phyloP scores from a whole-genome alignment of 2,888 invertebrate species.

The Nycteola revayana region DNA sequence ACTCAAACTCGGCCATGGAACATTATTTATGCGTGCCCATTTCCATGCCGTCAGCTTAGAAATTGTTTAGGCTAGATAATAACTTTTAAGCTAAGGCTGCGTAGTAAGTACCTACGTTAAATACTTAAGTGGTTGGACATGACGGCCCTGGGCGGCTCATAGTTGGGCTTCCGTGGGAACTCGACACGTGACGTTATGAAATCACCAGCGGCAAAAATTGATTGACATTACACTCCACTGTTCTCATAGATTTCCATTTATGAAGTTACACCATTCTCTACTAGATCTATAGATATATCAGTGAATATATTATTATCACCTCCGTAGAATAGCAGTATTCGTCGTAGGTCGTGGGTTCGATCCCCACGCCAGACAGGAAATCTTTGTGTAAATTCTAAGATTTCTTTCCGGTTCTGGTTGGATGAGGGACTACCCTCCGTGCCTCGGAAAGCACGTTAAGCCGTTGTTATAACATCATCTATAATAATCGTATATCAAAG shows the following conservation, averaged over 20 bases:
- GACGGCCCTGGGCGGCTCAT: conserved; percentile 74
- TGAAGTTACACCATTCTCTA: too few species aligned
- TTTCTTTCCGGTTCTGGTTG: too few species aligned
- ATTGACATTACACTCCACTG: conserved; percentile 58
- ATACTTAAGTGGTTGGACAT: conserved; percentile 79
- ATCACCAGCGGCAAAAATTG: conserved; percentile 76
- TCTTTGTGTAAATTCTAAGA: too few species aligned
- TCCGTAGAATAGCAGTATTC: too few species aligned
- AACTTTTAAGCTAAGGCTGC: conserved; percentile 76
- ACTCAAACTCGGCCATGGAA: conserved; percentile 59
- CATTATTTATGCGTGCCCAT: conserved; percentile 75
- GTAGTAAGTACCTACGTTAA: conserved; percentile 74
- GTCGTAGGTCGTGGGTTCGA: too few species aligned
- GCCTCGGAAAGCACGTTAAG: too few species aligned
- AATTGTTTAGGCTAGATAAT: conserved; percentile 79
- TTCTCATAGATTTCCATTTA: conserved; percentile 30
- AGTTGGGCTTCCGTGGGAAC: conserved; percentile 79
- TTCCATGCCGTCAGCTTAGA: conserved; percentile 69
- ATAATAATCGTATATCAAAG: too few species aligned
- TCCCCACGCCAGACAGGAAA: too few species aligned
- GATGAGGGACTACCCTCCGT: too few species aligned
- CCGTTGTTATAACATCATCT: too few species aligned
- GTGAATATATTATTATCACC: too few species aligned
- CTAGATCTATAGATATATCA: too few species aligned
- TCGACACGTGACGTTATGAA: conserved; percentile 74